Percentiles rank a stretch among this genome's conserved stretches.
Evolutionary conservation across 2,113 vertebrate species (phyloP).

Genomic region (Archocentrus centrarchus): DNA sequence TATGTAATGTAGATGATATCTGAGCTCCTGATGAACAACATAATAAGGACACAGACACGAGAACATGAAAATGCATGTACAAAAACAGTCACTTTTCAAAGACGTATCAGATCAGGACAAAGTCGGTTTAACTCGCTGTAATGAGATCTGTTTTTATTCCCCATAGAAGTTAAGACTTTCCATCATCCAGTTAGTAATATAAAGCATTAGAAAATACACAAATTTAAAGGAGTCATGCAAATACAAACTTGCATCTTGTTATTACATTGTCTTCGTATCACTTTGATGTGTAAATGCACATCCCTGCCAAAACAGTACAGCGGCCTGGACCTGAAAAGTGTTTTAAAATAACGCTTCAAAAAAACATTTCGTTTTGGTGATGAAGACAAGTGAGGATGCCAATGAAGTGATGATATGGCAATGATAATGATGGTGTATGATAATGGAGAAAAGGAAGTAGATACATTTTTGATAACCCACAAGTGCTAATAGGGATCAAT

Average conservation of each 20-base stretch:
- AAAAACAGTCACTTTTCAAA: constrained; percentile 33
- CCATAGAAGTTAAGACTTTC: constrained; percentile 1
- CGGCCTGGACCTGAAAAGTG: neutral
- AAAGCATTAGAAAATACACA: constrained; percentile 11
- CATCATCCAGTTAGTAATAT: constrained; percentile 7
- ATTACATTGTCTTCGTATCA: constrained; percentile 15
- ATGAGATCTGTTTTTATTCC: constrained; percentile 26
- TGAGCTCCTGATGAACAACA: constrained; percentile 53
- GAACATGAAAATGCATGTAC: constrained; percentile 43
- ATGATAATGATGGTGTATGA: constrained; percentile 47
- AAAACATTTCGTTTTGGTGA: constrained; percentile 23
- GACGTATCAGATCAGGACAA: constrained; percentile 1
- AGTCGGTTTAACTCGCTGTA: constrained; percentile 4
- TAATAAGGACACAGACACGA: constrained; percentile 53
- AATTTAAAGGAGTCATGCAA: constrained; percentile 23
- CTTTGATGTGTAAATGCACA: neutral
- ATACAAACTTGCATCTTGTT: constrained; percentile 25
- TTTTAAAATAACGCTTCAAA: neutral
- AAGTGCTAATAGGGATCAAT: constrained; percentile 9
- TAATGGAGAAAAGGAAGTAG: constrained; percentile 34
- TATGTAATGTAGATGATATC: constrained; percentile 45
- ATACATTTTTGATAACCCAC: constrained; percentile 28
- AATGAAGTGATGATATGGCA: constrained; percentile 37
- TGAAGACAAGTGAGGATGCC: constrained; percentile 26
- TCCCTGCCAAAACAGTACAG: constrained; percentile 9